Base-by-base conservation (phyloP, 2,888 invertebrate genomes). In the Oscheius sp. region DNA sequence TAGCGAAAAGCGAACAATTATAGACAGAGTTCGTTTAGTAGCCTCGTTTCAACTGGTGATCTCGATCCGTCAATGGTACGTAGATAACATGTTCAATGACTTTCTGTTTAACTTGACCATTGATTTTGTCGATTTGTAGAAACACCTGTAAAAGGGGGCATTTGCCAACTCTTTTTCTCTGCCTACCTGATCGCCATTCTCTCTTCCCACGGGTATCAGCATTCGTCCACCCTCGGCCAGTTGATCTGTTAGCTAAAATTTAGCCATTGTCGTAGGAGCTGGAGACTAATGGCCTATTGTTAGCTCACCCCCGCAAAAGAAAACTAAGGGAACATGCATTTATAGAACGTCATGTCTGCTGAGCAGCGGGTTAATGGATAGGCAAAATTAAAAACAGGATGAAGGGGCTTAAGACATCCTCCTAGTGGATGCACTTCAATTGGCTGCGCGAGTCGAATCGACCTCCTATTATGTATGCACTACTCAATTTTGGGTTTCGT, bases 71-170 rank as follows among this genome's bases (percentile, higher is more conserved):
- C 58, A 99, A 91, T 0, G 98, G 98, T 45, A 99, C 98, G 89
- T 95, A 99, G 83, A 96, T 93, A 13, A 99, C 99, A 53, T 95
- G 94, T 94, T 97, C 96, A 12, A 99, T 91, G 53, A 92, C 92
- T 49, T 77, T 77, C 82, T 93, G 93, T 5, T 56, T 43, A 35
- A 84, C 59, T 76, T 93, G 91, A 7, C 97, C 97, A 88, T 94
- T 93, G 1, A 90, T 89, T 90, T 97, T 98, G 89, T 99, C 98
- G 73, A 97, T 93, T 92, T 95, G 91, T 89, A 93, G 93, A 84
- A 99, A 91, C 6, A 80, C 76, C 78, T 86, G 76, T 12, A 56
- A 18, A 0, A 25, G 18, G 35, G 35, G 5, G 49, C 49, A 49
- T 49, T 49, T 18, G 3, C 5, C 13, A 64, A 2, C 35, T 29